Base-by-base conservation (phyloP, 2,888 invertebrate species). In the Cerastis leucographa region DNA sequence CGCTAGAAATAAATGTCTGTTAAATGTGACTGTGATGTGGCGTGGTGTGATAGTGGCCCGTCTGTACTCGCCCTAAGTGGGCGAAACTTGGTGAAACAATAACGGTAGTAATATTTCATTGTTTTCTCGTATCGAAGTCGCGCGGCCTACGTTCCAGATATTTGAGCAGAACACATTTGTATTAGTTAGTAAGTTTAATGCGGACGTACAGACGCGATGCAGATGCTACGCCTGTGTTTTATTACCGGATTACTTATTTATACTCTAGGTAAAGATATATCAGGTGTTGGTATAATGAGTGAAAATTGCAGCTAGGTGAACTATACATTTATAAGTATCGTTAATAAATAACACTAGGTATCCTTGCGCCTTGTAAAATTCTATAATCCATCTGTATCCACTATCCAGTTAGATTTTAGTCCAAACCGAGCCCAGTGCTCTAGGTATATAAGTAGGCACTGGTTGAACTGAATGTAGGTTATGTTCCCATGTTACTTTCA, bases 21-120 rank as follows among this genome's bases (percentile, higher is more conserved):
- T 7, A 42, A 25, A n/a, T 14, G 22, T n/a, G 22, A 22, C 71
- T 62, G 7, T 25, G 1, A 0, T 71, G 42, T 71, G 19, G 46
- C 14, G 25, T 71, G 42, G 29, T 6, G n/a, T 40, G n/a, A 2
- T n/a, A 42, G 46, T 56, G 22, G 29, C 73, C 1, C 44, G 59
- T 80, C 25, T 61, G 35, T 11, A 14, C 35, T 19, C 12, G 3
- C 49, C 35, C 44, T 29, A 62, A 84, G 88, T 89, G 85, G 51
- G 67, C 61, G 79, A 88, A 93, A 93, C 86, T 93, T 93, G 79
- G 87, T 82, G 87, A 91, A 93, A 93, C 93, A 93, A 94, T 93
- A 93, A 92, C 90, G 85, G 89, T 83, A 87, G 84, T 89, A 90
- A 91, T 94, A 93, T 92, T 92, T 93, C 92, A 93, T 90, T 89